A percentile compares a stretch with the other conserved stretches of the same genome.
phyloP scores from a whole-genome alignment of 2,113 vertebrate genomes.

The Rousettus leschenaultii region DNA sequence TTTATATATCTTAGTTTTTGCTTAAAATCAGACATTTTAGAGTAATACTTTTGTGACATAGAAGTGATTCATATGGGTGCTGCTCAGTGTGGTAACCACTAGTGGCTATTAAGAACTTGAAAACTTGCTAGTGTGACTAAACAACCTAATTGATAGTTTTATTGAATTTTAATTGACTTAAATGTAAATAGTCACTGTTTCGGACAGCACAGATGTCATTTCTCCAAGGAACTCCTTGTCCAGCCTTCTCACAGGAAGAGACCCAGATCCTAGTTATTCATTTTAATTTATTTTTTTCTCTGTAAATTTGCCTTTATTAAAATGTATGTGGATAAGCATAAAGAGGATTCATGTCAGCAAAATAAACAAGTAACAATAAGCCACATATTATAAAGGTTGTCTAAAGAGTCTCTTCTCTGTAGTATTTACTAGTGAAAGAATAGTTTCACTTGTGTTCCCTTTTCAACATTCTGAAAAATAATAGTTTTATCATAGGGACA shows the following conservation, averaged over 20 bases:
- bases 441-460: not conserved
- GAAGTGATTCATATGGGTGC: not conserved
- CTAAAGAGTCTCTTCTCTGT: not conserved
- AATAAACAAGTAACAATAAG: not conserved
- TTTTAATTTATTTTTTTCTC: not conserved
- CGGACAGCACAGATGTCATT: not conserved
- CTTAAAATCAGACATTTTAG: not conserved
- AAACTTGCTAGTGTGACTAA: not conserved
- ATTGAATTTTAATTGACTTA: not conserved
- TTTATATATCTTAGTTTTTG: not conserved
- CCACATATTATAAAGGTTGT: not conserved
- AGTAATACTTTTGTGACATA: not conserved
- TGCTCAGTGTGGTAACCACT: not conserved
- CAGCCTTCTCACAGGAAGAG: not conserved
- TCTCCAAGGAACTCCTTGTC: not conserved
- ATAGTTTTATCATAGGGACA: not conserved
- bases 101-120: not conserved
- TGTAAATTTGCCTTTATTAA: not conserved
- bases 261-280: not conserved
- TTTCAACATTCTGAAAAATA: not conserved
- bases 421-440: not conserved
- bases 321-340: not conserved
- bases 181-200: not conserved
- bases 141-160: not conserved
- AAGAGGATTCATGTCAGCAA: not conserved